Percentiles rank a stretch among this genome's conserved stretches.
These are phyloP conservation scores for Holothuria scabra DNA, from an alignment of 53 echinoderm and acorn worm genomes.

Conservation along the genomic window DNA sequence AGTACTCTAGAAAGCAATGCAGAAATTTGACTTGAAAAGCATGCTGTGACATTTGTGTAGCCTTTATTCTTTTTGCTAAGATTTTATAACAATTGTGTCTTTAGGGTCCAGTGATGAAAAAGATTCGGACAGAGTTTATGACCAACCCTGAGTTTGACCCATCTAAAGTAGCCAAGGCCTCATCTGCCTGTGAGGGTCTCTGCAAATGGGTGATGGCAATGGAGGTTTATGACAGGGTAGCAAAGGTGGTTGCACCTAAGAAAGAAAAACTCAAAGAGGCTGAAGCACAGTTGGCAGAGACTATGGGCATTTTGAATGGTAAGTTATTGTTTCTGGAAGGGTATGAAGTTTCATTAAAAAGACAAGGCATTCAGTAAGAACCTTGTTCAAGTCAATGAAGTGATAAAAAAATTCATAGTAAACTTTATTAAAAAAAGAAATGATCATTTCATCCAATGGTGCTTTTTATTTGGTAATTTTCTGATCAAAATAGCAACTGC, in stretches of 20 bases:
- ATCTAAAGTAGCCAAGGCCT: slow-evolving; percentile 91
- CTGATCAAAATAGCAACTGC: no score
- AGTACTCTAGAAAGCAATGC: no score
- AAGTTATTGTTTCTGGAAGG: not conserved
- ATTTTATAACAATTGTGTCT: not conserved
- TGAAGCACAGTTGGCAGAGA: slow-evolving; percentile 80
- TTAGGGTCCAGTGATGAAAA: slow-evolving; percentile 88
- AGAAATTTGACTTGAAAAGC: no score
- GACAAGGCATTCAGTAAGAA: not conserved
- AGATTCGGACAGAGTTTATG: slow-evolving; percentile 88
- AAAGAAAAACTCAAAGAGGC: slow-evolving; percentile 97
- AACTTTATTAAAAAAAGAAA: no score
- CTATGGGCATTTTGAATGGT: slow-evolving; percentile 97
- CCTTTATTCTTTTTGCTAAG: no score
- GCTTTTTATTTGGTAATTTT: no score
- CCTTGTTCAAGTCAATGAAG: no score
- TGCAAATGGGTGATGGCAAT: slow-evolving; percentile 86
- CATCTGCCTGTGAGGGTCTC: slow-evolving; percentile 93
- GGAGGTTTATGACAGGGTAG: slow-evolving; percentile 99
- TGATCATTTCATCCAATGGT: no score
- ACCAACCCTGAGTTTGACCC: slow-evolving; percentile 98
- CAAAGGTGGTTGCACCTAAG: slow-evolving; percentile 99
- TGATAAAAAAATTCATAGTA: no score
- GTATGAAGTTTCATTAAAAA: not conserved
- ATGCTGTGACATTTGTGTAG: no score